Evolutionary conservation across 2,113 vertebrate genomes (phyloP).

Genomic region (Dipodomys spectabilis): DNA sequence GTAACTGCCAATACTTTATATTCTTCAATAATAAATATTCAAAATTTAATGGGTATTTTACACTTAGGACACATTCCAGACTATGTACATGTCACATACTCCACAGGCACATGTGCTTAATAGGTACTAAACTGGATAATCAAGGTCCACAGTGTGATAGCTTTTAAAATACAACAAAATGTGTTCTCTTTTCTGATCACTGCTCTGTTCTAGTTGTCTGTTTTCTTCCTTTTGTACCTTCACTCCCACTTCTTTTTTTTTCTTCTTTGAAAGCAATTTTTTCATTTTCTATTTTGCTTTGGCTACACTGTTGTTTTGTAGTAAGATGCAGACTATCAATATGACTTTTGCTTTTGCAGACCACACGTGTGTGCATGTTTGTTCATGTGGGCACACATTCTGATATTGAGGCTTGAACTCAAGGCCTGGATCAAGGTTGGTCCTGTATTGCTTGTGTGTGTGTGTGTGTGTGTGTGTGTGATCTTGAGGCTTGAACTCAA

Average conservation of each 20-base stretch:
- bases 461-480: too few species aligned
- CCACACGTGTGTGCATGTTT: too few species aligned
- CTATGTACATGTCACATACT: background rate
- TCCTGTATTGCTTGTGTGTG: too few species aligned
- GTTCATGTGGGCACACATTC: too few species aligned
- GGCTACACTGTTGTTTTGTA: conserved; percentile 13
- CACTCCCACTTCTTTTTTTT: background rate
- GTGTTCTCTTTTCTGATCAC: background rate
- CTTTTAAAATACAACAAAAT: conserved; percentile 29
- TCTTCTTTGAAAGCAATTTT: background rate
- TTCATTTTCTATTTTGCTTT: conserved; percentile 46
- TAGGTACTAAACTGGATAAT: background rate
- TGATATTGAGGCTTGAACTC: too few species aligned
- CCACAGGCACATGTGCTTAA: background rate
- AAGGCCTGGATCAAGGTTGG: too few species aligned
- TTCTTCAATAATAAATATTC: background rate
- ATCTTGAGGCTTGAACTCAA: too few species aligned
- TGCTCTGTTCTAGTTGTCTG: background rate
- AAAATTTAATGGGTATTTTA: conserved; percentile 21
- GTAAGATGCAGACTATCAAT: background rate
- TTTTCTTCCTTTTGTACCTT: background rate
- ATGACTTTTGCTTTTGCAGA: background rate
- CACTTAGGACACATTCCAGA: background rate
- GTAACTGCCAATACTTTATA: background rate
- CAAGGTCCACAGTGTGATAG: background rate